Conservation (phyloP, 2,113 vertebrate genomes). For the Polypterus senegalus region DNA sequence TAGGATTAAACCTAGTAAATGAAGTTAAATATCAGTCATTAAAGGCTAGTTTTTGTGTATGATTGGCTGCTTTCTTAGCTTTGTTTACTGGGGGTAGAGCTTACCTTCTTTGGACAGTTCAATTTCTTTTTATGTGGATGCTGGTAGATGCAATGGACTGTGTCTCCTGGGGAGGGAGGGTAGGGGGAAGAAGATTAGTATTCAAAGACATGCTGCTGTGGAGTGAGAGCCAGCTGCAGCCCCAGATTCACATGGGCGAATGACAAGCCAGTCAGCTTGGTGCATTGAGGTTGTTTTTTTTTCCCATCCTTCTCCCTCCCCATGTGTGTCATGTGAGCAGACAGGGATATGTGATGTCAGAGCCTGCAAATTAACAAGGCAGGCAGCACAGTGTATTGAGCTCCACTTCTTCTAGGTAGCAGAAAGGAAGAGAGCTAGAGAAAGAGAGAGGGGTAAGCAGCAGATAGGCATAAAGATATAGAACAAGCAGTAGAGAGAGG, state of each 20-base stretch:
- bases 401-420: conserved; percentile 41
- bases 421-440: conserved; percentile 25
- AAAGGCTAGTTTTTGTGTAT: no score
- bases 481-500: conserved; percentile 18
- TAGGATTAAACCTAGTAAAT: no score
- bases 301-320: no score
- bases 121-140: no score
- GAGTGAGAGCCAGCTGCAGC: conserved; percentile 31
- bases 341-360: conserved; percentile 45
- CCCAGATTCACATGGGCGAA: conserved; percentile 34
- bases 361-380: conserved; percentile 27
- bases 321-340: conserved; percentile 30
- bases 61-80: no score
- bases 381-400: conserved; percentile 37
- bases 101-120: no score
- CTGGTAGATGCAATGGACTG: background rate
- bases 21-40: no score
- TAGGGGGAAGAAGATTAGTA: background rate
- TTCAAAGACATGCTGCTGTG: background rate
- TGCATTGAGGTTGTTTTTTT: conserved; percentile 26
- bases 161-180: background rate
- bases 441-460: conserved; percentile 18
- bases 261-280: conserved; percentile 10
- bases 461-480: conserved; percentile 13
- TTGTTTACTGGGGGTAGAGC: no score